Conservation (phyloP, 2,888 invertebrate species). For the Syritta pipiens region DNA sequence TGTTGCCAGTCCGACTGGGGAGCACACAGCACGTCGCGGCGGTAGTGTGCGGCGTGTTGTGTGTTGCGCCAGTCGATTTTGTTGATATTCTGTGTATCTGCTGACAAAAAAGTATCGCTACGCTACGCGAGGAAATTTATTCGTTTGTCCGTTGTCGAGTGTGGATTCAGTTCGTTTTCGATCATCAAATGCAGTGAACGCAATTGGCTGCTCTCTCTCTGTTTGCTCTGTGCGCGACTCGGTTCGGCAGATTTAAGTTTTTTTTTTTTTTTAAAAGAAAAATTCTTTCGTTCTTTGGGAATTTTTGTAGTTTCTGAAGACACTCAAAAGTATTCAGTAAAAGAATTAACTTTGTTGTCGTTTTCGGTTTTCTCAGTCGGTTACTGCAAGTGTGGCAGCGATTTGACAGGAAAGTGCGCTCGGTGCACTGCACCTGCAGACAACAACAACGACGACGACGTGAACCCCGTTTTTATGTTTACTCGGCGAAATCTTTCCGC, state of each 20-base stretch:
- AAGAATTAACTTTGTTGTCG: no score
- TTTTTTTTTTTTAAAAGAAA: conserved; percentile 8
- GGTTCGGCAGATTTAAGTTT: neutral
- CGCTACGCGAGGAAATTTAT: conserved; percentile 60
- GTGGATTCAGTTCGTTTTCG: conserved; percentile 69
- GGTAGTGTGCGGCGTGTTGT: neutral
- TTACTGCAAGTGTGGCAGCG: conserved; percentile 42
- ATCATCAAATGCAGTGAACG: conserved; percentile 69
- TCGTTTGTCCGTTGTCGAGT: conserved; percentile 60
- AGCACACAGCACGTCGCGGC: neutral
- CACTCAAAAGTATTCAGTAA: conserved; percentile 20
- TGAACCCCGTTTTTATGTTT: conserved; percentile 39
- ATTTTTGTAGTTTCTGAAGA: conserved; percentile 23
- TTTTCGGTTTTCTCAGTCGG: conserved; percentile 38
- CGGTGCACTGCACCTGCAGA: conserved; percentile 60
- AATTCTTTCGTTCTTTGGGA: neutral
- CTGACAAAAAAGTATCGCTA: conserved; percentile 53
- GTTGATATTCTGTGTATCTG: conserved; percentile 52
- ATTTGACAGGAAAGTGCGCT: conserved; percentile 29
- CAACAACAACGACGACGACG: neutral
- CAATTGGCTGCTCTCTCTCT: conserved; percentile 39
- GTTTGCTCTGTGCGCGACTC: neutral
- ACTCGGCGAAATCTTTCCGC: conserved; percentile 52
- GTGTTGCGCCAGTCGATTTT: conserved; percentile 46
- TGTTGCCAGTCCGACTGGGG: conserved; percentile 26